Percentiles rank a stretch among this genome's conserved stretches.
These are phyloP conservation scores for Cololabis saira DNA, from an alignment of 2,113 vertebrate genomes.

Conservation along the genomic window DNA sequence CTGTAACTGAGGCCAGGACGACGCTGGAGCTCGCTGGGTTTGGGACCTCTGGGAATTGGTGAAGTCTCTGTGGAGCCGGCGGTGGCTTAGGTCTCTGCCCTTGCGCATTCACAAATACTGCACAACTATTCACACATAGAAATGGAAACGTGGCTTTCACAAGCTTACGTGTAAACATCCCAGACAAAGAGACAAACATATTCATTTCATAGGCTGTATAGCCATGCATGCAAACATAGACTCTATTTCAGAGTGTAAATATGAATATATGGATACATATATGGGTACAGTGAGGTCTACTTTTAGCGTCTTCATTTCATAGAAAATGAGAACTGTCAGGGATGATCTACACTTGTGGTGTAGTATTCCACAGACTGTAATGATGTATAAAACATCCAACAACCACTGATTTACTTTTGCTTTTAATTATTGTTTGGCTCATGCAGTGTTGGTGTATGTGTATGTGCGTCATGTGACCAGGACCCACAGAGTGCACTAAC, in stretches of 20 bases:
- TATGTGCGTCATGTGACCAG: slow-evolving; percentile 20
- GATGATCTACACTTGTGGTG: slow-evolving; percentile 70
- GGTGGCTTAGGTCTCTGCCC: slow-evolving; percentile 50
- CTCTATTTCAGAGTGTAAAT: slow-evolving; percentile 7
- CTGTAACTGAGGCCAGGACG: slow-evolving; percentile 49
- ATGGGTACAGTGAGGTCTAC: slow-evolving; percentile 50
- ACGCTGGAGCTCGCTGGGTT: slow-evolving; percentile 37
- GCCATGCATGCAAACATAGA: neutral
- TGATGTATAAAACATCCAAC: slow-evolving; percentile 71
- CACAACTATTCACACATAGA: slow-evolving; percentile 27
- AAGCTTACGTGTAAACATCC: neutral
- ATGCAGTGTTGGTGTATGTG: neutral
- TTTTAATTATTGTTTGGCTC: slow-evolving; percentile 72
- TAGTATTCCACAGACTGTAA: slow-evolving; percentile 64
- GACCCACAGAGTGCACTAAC: slow-evolving; percentile 65
- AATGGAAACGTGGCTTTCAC: neutral
- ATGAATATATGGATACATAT: slow-evolving; percentile 27
- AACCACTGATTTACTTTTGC: slow-evolving; percentile 73
- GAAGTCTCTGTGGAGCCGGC: slow-evolving; percentile 56
- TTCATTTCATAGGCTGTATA: neutral
- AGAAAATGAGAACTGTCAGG: slow-evolving; percentile 69
- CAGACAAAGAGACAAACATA: neutral
- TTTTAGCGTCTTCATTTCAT: slow-evolving; percentile 68
- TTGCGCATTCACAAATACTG: slow-evolving; percentile 27
- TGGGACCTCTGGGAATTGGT: slow-evolving; percentile 69